A percentile compares a stretch with the other conserved stretches of the same genome.
Evolutionary conservation across 2,888 invertebrate genomes (phyloP).

Genomic region (Camptogramma bilineatum): DNA sequence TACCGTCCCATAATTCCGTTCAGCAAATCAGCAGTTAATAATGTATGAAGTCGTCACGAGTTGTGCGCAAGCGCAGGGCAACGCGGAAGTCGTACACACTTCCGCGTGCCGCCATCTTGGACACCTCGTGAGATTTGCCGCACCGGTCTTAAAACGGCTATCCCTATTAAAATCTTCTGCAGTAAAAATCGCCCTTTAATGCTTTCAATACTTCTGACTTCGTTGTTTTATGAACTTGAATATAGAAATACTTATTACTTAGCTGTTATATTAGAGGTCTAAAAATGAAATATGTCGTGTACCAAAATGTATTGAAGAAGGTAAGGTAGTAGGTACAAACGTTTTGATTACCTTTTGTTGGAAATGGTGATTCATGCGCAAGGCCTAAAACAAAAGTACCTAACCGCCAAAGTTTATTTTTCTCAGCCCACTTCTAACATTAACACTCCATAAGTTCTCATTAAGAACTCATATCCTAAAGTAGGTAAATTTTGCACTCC

Average conservation of each 20-base stretch:
- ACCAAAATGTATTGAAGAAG: neutral
- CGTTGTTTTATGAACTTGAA: neutral
- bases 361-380: neutral
- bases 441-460: neutral
- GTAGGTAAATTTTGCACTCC: constrained; percentile 25
- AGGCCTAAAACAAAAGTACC: neutral
- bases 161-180: constrained; percentile 19
- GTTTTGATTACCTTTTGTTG: no score
- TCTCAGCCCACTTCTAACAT: neutral
- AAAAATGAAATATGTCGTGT: neutral
- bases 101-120: constrained; percentile 84
- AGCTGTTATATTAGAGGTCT: no score
- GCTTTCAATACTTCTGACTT: neutral
- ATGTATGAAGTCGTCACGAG: constrained; percentile 76
- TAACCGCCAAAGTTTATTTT: neutral
- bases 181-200: constrained; percentile 22
- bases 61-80: constrained; percentile 70
- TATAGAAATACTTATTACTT: neutral
- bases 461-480: neutral
- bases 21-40: constrained; percentile 62
- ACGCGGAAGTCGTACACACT: constrained; percentile 81
- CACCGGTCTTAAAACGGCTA: constrained; percentile 36
- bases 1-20: constrained; percentile 60
- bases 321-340: neutral
- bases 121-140: constrained; percentile 74